A percentile compares a stretch with the other conserved stretches of the same genome.
Evolutionary conservation across 2,888 invertebrate genomes (phyloP).

Genomic region (Hyposoter didymator): DNA sequence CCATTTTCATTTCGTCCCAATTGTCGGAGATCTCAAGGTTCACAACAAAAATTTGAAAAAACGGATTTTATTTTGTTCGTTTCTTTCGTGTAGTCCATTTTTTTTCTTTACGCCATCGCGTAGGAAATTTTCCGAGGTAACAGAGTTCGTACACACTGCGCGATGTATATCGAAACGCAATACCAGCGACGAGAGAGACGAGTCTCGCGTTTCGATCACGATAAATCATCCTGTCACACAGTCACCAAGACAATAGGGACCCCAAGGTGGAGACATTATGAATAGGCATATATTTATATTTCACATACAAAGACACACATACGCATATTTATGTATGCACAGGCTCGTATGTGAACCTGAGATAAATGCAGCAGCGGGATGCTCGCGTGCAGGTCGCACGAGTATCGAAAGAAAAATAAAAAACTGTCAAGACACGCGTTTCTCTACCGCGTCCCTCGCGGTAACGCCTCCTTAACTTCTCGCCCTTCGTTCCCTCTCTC

Average conservation of each 20-base stretch:
- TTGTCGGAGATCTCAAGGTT: neutral
- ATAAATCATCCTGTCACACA: conserved; percentile 64
- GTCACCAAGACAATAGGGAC: conserved; percentile 58
- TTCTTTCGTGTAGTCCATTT: conserved; percentile 4
- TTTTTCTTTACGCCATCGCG: neutral
- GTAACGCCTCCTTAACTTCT: conserved; percentile 40
- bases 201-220: conserved; percentile 57
- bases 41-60: neutral
- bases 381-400: conserved; percentile 64
- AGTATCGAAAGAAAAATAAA: conserved; percentile 49
- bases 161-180: conserved; percentile 31
- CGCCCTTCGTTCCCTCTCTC: conserved; percentile 8
- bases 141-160: neutral
- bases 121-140: conserved; percentile 4
- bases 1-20: neutral
- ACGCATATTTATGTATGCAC: conserved; percentile 20
- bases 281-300: conserved; percentile 49
- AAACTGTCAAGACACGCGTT: conserved; percentile 30
- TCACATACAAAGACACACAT: neutral
- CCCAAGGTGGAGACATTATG: conserved; percentile 65
- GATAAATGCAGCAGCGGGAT: conserved; percentile 59
- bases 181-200: conserved; percentile 50
- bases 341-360: conserved; percentile 39
- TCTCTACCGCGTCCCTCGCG: conserved; percentile 10
- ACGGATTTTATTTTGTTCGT: neutral